Base-by-base conservation (phyloP, 2,888 invertebrate species). In the Nemurella pictetii region DNA sequence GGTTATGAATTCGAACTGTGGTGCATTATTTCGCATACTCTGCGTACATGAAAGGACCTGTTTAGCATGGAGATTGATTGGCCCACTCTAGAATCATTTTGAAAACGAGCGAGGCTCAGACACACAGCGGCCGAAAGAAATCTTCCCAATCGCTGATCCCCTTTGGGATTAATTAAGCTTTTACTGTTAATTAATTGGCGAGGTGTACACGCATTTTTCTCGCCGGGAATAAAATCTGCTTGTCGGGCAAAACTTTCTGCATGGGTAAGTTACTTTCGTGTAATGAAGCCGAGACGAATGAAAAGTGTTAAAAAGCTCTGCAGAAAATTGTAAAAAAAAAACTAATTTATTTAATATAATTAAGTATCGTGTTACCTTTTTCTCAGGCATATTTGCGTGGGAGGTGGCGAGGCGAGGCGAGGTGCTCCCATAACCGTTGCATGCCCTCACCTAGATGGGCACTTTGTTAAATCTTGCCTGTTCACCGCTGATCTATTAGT, bases 401-500 rank as follows among this genome's bases (percentile, higher is more conserved):
- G 20, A 55, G 12, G 55, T 55, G 55, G 9, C 9, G 35, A 12
- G 12, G 35, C 12, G 35, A 7, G 12, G 35, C 5, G 35, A 7
- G 55, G 15, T 55, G 20, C 12, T 20, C 55, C 15, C 9, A 55
- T 20, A 55, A 20, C 55, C 55, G 55, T 55, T 7, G 55, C 55
- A 55, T 55, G 55, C 5, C 20, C 20, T 1, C 20, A 55, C 9
- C 55, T 55, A 20, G 55, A 55, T 20, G 55, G 55, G 55, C 55
- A 55, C 55, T 55, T 55, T 7, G 55, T 55, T 55, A 55, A 55
- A 55, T 55, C 55, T 55, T 55, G 55, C 15, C 20, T 55, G 55
- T 55, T 55, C 30, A 5, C 15, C 28, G 2, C 29, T 82, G 82
- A 82, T 72, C 72, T 72, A 82, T 82, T 27, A 72, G 72, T 82